Evolutionary conservation across 2,113 vertebrate species (phyloP).

Genomic region (Microcebus jonahi): DNA sequence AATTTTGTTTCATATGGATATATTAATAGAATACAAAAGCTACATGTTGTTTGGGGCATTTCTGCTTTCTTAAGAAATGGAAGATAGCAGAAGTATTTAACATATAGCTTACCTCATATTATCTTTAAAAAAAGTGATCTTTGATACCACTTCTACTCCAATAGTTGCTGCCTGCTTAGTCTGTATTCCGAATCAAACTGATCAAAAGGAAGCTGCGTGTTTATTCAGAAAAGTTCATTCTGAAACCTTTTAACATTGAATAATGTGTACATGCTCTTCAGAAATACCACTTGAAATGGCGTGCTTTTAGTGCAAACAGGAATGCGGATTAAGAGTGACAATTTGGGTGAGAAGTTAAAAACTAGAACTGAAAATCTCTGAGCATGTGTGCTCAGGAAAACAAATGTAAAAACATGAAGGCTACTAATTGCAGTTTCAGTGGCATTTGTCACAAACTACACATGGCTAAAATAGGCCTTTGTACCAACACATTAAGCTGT

Average conservation of each 20-base stretch:
- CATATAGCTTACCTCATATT: not conserved
- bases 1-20: not conserved
- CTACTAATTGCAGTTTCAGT: not conserved
- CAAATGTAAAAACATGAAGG: not conserved
- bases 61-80: not conserved
- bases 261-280: not conserved
- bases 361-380: not conserved
- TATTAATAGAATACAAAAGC: not conserved
- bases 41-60: not conserved
- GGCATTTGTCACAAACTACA: not conserved
- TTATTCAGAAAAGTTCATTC: not conserved
- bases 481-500: not conserved
- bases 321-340: not conserved
- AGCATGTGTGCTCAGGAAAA: not conserved
- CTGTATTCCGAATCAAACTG: not conserved
- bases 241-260: not conserved
- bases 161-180: not conserved
- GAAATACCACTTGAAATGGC: not conserved
- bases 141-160: not conserved
- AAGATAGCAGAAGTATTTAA: not conserved
- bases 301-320: not conserved
- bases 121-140: not conserved
- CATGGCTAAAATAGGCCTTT: not conserved
- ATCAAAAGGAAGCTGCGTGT: not conserved
- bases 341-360: slow-evolving; percentile 21